Conservation (phyloP, 2,888 invertebrate genomes). For the Meganola albula region DNA sequence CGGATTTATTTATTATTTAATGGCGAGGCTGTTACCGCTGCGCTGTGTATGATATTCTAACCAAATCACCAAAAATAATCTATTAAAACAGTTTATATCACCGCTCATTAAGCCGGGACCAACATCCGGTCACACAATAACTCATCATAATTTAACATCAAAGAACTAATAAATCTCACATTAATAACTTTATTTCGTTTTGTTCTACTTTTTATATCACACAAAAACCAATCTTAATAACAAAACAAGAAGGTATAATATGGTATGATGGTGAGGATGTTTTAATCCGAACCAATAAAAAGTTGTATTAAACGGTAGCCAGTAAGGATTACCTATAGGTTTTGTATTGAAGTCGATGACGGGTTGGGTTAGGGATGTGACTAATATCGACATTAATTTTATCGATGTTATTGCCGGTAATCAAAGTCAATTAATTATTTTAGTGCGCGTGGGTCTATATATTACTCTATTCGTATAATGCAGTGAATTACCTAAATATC, state of each 20-base stretch:
- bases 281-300: constrained; percentile 55
- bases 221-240: constrained; percentile 14
- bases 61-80: too few relatives aligned
- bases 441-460: too few relatives aligned
- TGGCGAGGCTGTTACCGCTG: too few relatives aligned
- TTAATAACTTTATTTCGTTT: constrained; percentile 56
- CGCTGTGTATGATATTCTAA: too few relatives aligned
- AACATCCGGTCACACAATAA: constrained; percentile 41
- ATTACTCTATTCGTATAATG: too few relatives aligned
- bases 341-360: constrained; percentile 57
- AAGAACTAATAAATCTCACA: constrained; percentile 57
- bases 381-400: constrained; percentile 11
- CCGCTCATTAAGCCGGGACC: constrained; percentile 32
- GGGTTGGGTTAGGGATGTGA: constrained; percentile 36
- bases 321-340: constrained; percentile 62
- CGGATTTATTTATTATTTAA: too few relatives aligned
- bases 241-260: constrained; percentile 12
- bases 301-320: constrained; percentile 64
- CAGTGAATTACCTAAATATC: too few relatives aligned
- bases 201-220: constrained; percentile 26
- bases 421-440: too few relatives aligned
- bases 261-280: constrained; percentile 13
- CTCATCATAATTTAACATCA: constrained; percentile 46
- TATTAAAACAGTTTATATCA: constrained; percentile 22
- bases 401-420: constrained; percentile 14